These are phyloP conservation scores for Neopipo cinnamomea DNA, from an alignment of 2,113 vertebrate species.

Conservation along the genomic window DNA sequence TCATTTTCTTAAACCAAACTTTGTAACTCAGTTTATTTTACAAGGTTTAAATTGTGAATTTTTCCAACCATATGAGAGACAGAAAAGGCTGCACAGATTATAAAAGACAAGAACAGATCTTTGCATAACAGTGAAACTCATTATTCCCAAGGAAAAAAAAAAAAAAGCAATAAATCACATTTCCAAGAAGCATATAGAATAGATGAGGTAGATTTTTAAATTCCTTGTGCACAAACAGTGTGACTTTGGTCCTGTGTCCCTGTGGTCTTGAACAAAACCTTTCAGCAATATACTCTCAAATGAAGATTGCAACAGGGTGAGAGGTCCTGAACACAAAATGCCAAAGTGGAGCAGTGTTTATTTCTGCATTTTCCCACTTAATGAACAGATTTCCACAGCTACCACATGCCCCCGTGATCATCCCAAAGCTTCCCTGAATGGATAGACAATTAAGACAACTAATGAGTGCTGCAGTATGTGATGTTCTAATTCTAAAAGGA, in stretches of 20 bases:
- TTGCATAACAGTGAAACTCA: not conserved
- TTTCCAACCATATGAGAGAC: not conserved
- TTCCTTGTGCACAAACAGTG: not conserved
- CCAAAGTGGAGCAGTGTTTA: not conserved
- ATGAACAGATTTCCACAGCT: not conserved
- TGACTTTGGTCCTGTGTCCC: not conserved
- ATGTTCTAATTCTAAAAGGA: not conserved
- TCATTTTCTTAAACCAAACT: not conserved
- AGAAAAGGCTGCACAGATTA: not conserved
- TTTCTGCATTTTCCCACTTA: not conserved
- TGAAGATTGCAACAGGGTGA: not conserved
- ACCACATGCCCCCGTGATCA: not conserved
- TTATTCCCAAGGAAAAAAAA: not conserved
- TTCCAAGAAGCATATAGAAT: not conserved
- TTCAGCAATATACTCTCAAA: not conserved
- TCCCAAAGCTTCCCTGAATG: not conserved
- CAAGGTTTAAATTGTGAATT: not conserved
- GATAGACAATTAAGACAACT: not conserved
- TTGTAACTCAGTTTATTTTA: not conserved
- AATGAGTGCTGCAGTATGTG: not conserved
- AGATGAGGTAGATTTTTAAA: not conserved
- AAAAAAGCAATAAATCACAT: not conserved
- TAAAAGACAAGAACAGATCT: not conserved
- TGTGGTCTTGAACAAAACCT: not conserved
- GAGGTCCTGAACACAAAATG: not conserved